These are phyloP conservation scores for Theristus sp. DNA, from an alignment of 2,888 invertebrate genomes.

Conservation along the genomic window DNA sequence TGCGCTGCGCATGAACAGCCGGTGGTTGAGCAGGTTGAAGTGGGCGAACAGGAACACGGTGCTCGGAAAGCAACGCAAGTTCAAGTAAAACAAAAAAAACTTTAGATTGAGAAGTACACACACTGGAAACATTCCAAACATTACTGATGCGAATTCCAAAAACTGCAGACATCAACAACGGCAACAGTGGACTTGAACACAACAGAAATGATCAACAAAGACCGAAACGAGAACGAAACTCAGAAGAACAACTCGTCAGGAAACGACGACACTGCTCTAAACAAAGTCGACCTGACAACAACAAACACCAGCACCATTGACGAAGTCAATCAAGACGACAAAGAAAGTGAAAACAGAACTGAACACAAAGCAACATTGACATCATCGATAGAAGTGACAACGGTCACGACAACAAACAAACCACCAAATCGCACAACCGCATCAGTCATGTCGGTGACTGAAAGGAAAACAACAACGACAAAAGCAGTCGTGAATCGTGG, in stretches of 20 bases:
- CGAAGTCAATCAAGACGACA: background rate
- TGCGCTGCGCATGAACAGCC: no score
- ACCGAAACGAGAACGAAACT: background rate
- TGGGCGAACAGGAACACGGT: no score
- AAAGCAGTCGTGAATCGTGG: no score
- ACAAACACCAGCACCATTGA: background rate
- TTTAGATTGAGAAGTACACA: background rate
- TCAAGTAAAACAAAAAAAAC: no score
- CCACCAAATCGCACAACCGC: no score
- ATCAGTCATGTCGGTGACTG: no score
- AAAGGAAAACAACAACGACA: no score
- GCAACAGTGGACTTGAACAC: background rate
- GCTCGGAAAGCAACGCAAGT: no score
- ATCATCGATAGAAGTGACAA: background rate
- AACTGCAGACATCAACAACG: background rate
- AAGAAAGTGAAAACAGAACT: background rate
- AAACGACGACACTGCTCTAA: background rate
- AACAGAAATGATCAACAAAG: background rate
- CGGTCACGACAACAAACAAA: background rate
- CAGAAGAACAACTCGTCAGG: background rate
- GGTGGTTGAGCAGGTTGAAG: no score
- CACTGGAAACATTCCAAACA: background rate
- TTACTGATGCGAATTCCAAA: background rate
- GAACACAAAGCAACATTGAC: background rate
- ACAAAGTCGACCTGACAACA: background rate